phyloP scores from a whole-genome alignment of 1,140 invertebrate species.

The Ephestia elutella region DNA sequence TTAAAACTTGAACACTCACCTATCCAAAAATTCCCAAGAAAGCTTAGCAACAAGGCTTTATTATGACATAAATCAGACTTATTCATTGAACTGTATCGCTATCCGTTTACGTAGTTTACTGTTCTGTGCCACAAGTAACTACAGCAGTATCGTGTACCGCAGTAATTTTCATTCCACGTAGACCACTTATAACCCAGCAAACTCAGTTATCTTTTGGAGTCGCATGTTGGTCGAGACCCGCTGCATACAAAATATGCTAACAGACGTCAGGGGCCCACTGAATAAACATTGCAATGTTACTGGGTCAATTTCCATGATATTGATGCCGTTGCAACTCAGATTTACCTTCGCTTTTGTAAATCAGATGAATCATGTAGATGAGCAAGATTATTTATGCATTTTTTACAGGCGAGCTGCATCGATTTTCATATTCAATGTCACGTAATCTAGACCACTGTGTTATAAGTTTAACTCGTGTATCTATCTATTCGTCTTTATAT shows the following conservation, averaged over 20 bases:
- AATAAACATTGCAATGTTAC: neutral
- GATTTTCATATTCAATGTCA: no score
- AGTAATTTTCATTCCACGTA: conserved; percentile 1
- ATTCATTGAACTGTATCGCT: no score
- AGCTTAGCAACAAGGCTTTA: neutral
- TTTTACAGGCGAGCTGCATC: no score
- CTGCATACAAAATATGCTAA: neutral
- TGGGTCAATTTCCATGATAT: neutral
- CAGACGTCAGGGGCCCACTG: neutral
- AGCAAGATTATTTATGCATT: no score
- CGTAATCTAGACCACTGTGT: no score
- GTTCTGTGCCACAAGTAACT: neutral
- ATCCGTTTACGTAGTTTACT: neutral
- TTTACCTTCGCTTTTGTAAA: neutral
- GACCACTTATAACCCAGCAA: neutral
- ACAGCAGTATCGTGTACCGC: neutral
- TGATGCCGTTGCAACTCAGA: neutral
- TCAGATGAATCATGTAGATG: no score
- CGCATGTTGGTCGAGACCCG: neutral
- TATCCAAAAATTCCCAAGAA: neutral
- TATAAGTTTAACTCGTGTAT: no score
- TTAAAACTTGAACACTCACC: no score
- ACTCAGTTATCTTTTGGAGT: neutral
- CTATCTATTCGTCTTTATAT: no score
- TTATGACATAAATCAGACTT: no score